Evolutionary conservation across 1,140 invertebrate genomes (phyloP).

Genomic region (Bombus superbus): DNA sequence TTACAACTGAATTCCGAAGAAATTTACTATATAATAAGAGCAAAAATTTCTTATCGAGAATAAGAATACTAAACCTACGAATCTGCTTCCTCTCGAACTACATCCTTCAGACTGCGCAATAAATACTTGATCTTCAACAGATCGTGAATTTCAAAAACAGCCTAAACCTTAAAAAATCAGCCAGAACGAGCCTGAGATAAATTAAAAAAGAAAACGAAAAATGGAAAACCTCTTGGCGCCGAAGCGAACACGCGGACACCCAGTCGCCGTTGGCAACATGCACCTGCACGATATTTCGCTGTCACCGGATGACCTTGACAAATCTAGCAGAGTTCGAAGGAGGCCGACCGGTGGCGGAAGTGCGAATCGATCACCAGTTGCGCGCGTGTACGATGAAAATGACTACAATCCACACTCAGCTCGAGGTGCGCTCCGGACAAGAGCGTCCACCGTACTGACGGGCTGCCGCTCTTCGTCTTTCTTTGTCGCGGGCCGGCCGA

Average conservation of each 20-base stretch:
- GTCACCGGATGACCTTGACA: constrained; percentile 62
- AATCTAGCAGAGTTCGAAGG: constrained; percentile 46
- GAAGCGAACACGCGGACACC: constrained; percentile 37
- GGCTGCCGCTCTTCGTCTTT: constrained; percentile 26
- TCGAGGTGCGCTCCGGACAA: constrained; percentile 69
- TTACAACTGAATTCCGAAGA: not conserved
- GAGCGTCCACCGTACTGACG: constrained; percentile 74
- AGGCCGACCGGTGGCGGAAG: constrained; percentile 60
- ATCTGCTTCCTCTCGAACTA: not conserved
- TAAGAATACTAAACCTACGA: not conserved
- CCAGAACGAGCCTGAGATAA: not conserved
- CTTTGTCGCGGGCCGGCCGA: constrained; percentile 63
- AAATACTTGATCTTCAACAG: not conserved
- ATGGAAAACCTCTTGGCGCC: not conserved
- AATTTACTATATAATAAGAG: not conserved
- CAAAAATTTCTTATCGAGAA: not conserved
- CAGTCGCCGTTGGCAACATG: constrained; percentile 25
- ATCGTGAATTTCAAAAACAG: no score
- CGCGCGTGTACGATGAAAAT: constrained; percentile 53
- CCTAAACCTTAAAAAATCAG: not conserved
- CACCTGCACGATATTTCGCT: constrained; percentile 28
- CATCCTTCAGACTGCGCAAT: no score
- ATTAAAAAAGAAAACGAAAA: not conserved
- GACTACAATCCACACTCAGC: not conserved
- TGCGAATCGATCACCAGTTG: constrained; percentile 73